Conservation (phyloP, 2,888 invertebrate genomes). For the Nemurella pictetii region DNA sequence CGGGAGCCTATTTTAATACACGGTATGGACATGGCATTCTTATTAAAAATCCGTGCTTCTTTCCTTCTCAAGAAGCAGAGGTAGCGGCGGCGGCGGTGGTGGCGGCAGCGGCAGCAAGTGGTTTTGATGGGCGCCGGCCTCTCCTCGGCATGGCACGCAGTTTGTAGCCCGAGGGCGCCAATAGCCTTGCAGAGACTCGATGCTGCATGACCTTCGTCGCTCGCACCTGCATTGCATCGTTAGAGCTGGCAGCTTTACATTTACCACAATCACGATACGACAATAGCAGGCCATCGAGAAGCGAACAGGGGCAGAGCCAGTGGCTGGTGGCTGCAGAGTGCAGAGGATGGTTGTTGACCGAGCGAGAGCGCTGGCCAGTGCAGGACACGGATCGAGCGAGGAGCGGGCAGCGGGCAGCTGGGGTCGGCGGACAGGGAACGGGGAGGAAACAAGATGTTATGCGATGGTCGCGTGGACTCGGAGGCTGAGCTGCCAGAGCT, state of each 20-base stretch:
- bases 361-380: not conserved
- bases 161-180: slow-evolving; percentile 38
- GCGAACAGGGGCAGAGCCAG: slow-evolving; percentile 32
- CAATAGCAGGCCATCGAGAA: slow-evolving; percentile 20
- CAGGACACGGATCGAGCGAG: slow-evolving; percentile 5
- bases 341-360: slow-evolving; percentile 18
- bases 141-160: slow-evolving; percentile 38
- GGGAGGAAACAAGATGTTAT: slow-evolving; percentile 31
- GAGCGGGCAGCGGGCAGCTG: slow-evolving; percentile 7
- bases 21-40: slow-evolving; percentile 10
- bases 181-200: slow-evolving; percentile 35
- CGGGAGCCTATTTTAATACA: slow-evolving; percentile 21
- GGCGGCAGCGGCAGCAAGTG: not conserved
- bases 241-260: slow-evolving; percentile 16
- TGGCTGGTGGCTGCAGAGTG: slow-evolving; percentile 19
- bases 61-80: not conserved
- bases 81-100: not conserved
- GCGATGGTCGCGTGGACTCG: slow-evolving; percentile 32
- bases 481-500: slow-evolving; percentile 2
- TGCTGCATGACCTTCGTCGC: slow-evolving; percentile 33
- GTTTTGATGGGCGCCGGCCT: slow-evolving; percentile 26
- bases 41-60: slow-evolving; percentile 3
- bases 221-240: slow-evolving; percentile 35
- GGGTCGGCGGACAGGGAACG: not conserved
- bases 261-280: slow-evolving; percentile 30